Evolutionary conservation across 2,888 invertebrate genomes (phyloP), one percentile per base, ranked within the genome.

Genomic region (Flexamia atlantica): DNA sequence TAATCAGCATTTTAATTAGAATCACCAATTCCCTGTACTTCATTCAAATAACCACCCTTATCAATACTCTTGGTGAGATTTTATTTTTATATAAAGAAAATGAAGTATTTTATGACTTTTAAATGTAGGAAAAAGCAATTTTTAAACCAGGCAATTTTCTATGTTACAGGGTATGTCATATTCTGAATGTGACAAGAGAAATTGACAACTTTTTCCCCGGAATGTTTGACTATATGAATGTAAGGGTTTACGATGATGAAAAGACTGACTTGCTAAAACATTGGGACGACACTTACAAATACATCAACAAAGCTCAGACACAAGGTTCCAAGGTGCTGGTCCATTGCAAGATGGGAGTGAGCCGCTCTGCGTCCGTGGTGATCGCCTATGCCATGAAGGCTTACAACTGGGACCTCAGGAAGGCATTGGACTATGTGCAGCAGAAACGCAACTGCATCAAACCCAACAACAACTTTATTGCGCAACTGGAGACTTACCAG

Each of bases 201-300:
- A 99, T 99, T 87, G 99, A 99, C 92, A 99, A 99, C 91, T 99
- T 99, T 91, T 99, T 98, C 90, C 99, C 99, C 64, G 98, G 98
- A 82, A 96, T 96, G 92, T 98, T 99, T 91, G 95, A 97, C 89
- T 99, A 99, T 90, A 93, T 97, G 90, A 99, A 99, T 91, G 95
- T 99, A 86, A 95, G 98, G 88, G 98, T 99, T 81, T 98, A 97
- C 90, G 99, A 99, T 90, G 97, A 97, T 90, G 99, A 99, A 90
- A 97, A 97, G 91, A 98, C 99, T 86, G 97, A 99, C 91, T 93
- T 99, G 88, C 92, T 99, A 85, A 97, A 97, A 90, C 96, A 99
- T 90, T 99, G 99, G 98, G 98, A 99, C 90, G 95, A 97, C 90
- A 99, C 99, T 79, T 98, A 95, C 92, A 97, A 97, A 90, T 99